A percentile compares a stretch with the other conserved stretches of the same genome.
Evolutionary conservation across 2,888 invertebrate species (phyloP).

Genomic region (Euclidia mi): DNA sequence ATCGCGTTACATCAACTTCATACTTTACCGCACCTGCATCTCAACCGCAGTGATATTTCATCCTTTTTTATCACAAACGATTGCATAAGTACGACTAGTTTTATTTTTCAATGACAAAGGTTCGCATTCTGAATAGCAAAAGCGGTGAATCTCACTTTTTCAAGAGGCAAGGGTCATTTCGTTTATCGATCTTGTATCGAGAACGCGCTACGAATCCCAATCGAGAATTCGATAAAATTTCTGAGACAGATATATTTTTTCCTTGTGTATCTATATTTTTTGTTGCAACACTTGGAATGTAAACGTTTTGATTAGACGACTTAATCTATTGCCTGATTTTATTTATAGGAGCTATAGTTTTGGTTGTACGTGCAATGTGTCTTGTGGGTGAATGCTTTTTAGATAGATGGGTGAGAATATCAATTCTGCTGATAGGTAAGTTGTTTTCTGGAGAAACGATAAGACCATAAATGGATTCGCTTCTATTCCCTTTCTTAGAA

Average conservation of each 20-base stretch:
- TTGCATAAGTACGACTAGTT: constrained; percentile 72
- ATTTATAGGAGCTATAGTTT: constrained; percentile 26
- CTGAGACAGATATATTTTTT: constrained; percentile 64
- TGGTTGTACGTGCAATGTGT: background rate
- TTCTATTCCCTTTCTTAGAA: constrained; percentile 1
- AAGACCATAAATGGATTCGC: too few species aligned
- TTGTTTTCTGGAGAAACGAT: background rate
- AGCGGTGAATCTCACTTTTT: constrained; percentile 79
- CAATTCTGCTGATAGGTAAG: background rate
- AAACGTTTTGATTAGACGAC: constrained; percentile 55
- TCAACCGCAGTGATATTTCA: constrained; percentile 62
- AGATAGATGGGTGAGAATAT: background rate
- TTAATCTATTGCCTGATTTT: constrained; percentile 34
- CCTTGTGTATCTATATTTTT: constrained; percentile 52
- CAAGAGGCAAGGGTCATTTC: constrained; percentile 74
- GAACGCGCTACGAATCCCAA: constrained; percentile 75
- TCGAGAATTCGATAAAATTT: constrained; percentile 72
- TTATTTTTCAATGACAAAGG: constrained; percentile 82
- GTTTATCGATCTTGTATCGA: constrained; percentile 81
- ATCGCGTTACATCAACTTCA: constrained; percentile 19
- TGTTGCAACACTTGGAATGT: constrained; percentile 57
- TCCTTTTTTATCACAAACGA: constrained; percentile 75
- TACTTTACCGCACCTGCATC: constrained; percentile 36
- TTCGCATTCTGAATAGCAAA: constrained; percentile 77
- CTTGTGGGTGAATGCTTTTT: background rate